Base-by-base conservation (phyloP, 1,140 invertebrate genomes). In the Phthorimaea operculella region DNA sequence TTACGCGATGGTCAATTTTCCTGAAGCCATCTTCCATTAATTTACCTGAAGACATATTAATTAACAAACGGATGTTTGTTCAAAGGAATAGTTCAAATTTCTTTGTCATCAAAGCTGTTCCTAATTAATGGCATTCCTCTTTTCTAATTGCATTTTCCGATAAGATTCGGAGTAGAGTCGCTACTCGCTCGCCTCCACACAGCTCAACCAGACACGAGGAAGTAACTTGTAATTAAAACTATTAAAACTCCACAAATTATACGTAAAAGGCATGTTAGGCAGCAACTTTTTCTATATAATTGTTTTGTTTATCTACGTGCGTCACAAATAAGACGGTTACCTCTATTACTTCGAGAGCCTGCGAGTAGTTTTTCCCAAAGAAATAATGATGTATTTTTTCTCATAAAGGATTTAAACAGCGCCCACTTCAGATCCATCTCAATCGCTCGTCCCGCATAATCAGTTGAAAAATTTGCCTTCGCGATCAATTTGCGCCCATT, bases 401-500 rank as follows among this genome's bases (percentile, higher is more conserved):
- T 6, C 21, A 28, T 28, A 28, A 28, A 28, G 21, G 21, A 28
- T 28, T 28, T 28, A 28, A 39, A 39, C 10, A 39, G 36, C 36
- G 10, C 10, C 36, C 36, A 39, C 36, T 39, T 39, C 55, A 45
- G 33, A 33, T 21, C 36, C 53, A 51, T 33, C 50, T 39, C 10
- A 10, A 39, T 39, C 36, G 36, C 36, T 39, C 36, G 10, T 39
- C 36, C 51, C 54, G 61, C 60, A 67, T 67, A 66, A 69, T 71
- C 58, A 57, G 59, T 60, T 57, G 57, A 70, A 64, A 68, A 72
- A 71, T 71, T 71, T 72, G 72, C 72, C 60, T 77, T 49, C 51
- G 51, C 64, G 59, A 74, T 70, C 70, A 77, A 77, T 77, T 77
- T 73, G 69, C 64, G 63, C 49, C 68, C 63, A 74, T 77, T 75